Percentiles rank a stretch among this genome's conserved stretches.
These are phyloP conservation scores for Paradoxurus hermaphroditus DNA, from an alignment of 2,113 vertebrate species.

Conservation along the genomic window DNA sequence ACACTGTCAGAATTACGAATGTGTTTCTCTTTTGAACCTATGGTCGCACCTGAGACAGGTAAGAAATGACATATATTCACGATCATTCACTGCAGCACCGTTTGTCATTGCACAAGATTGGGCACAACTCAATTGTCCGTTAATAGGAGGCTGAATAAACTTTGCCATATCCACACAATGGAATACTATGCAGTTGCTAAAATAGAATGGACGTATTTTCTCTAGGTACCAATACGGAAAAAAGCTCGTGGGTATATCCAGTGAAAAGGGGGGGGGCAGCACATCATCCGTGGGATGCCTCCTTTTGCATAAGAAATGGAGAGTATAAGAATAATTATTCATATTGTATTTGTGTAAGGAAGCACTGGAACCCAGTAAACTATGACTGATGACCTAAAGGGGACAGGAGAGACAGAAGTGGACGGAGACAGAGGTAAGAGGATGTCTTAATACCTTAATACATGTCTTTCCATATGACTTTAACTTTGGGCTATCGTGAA, in stretches of 20 bases:
- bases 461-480: background rate
- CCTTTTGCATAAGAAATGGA: background rate
- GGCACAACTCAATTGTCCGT: background rate
- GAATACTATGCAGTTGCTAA: background rate
- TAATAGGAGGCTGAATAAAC: background rate
- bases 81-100: background rate
- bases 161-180: background rate
- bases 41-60: background rate
- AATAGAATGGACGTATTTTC: background rate
- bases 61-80: background rate
- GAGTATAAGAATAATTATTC: background rate
- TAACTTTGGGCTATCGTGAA: slow-evolving; percentile 13
- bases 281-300: background rate
- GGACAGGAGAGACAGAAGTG: background rate
- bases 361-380: background rate
- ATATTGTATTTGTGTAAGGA: slow-evolving; percentile 5
- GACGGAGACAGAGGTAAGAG: background rate
- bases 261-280: background rate
- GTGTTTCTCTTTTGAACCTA: slow-evolving; percentile 32
- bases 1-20: background rate
- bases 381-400: background rate
- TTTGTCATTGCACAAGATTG: slow-evolving; percentile 1
- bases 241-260: background rate
- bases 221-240: background rate
- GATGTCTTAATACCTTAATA: no score